Conservation (phyloP, 2,797 vertebrate species). For the Tinamus major region DNA sequence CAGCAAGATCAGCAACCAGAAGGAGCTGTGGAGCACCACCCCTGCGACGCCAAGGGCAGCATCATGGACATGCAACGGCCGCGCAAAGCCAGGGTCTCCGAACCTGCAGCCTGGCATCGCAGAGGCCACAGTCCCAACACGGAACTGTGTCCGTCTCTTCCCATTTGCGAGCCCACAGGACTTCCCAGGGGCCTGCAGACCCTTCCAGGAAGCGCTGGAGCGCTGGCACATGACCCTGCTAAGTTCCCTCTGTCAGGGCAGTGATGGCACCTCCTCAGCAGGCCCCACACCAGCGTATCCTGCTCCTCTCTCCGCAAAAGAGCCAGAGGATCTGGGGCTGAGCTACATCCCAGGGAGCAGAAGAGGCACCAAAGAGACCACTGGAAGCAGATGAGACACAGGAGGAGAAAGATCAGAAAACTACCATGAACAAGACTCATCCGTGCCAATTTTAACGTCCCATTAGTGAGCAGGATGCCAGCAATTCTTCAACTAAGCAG, state of each 20-base stretch:
- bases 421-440: neutral
- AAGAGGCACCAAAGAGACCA: neutral
- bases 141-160: too few species aligned
- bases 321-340: neutral
- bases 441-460: neutral
- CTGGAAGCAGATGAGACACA: neutral
- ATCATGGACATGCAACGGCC: too few species aligned
- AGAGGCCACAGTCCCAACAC: too few species aligned
- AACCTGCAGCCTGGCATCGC: too few species aligned
- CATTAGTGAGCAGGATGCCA: neutral
- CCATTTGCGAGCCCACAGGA: too few species aligned
- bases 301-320: neutral
- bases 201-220: neutral
- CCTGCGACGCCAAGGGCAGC: too few species aligned
- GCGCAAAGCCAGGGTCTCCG: too few species aligned
- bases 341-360: neutral
- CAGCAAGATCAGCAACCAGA: neutral
- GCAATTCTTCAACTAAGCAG: neutral
- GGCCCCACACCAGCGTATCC: neutral
- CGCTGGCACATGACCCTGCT: neutral
- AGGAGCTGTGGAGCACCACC: neutral
- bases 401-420: neutral
- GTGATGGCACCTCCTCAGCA: neutral
- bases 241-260: neutral
- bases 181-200: too few species aligned